Evolutionary conservation across 2,888 invertebrate genomes (phyloP).

Genomic region (Liposcelis brunnea): DNA sequence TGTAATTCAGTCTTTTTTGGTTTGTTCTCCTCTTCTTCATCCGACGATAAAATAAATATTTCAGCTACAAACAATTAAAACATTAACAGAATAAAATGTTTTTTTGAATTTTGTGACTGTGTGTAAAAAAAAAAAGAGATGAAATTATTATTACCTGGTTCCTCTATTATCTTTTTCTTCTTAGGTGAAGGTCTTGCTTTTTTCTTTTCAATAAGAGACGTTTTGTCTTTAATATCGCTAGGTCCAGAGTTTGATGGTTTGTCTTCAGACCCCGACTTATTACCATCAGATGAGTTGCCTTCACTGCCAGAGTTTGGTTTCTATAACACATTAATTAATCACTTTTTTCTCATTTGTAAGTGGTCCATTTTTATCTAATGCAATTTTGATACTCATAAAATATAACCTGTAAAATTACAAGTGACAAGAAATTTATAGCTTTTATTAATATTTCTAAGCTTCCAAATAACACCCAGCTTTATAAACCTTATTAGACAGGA

Average conservation of each 20-base stretch:
- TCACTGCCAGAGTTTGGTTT: not conserved
- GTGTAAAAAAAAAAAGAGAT: too few relatives aligned
- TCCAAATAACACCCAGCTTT: too few relatives aligned
- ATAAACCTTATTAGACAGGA: too few relatives aligned
- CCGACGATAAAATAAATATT: constrained; percentile 29
- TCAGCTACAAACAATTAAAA: constrained; percentile 19
- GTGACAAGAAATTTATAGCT: too few relatives aligned
- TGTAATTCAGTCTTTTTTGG: constrained; percentile 21
- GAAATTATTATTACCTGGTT: constrained; percentile 23
- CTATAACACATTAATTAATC: not conserved
- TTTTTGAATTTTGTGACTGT: too few relatives aligned
- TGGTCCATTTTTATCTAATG: too few relatives aligned
- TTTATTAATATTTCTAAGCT: too few relatives aligned
- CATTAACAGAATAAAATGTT: not conserved
- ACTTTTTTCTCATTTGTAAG: too few relatives aligned
- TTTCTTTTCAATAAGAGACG: not conserved
- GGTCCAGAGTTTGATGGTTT: too few relatives aligned
- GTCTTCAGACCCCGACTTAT: not conserved
- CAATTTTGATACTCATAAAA: too few relatives aligned
- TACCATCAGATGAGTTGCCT: not conserved
- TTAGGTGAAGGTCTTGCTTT: constrained; percentile 6
- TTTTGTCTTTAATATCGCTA: too few relatives aligned
- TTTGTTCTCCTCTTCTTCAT: constrained; percentile 23
- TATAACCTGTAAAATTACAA: too few relatives aligned
- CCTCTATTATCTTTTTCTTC: constrained; percentile 19